A percentile compares a stretch with the other conserved stretches of the same genome.
Conservation (phyloP, 2,888 invertebrate genomes). For the Dryococelus australis region DNA sequence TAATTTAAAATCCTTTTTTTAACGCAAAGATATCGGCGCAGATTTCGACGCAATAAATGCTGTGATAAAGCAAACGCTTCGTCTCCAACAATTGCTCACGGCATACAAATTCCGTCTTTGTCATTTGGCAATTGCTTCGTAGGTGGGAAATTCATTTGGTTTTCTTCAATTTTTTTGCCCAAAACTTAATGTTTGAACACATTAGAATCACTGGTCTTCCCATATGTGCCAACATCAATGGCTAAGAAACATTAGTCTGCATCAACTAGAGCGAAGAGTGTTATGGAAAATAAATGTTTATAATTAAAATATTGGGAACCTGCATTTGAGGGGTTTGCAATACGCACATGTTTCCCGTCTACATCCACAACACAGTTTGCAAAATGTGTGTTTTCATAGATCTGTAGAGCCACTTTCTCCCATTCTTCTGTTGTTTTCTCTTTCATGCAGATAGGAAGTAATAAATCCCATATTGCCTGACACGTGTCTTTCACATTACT, state of each 20-base stretch:
- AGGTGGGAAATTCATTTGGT: background rate
- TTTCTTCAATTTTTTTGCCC: background rate
- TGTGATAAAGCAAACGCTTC: background rate
- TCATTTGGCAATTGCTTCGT: background rate
- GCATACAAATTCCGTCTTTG: background rate
- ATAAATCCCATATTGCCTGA: background rate
- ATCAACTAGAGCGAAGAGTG: background rate
- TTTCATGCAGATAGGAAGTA: background rate
- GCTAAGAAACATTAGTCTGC: background rate
- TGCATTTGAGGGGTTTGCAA: background rate
- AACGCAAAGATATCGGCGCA: background rate
- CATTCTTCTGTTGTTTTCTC: background rate
- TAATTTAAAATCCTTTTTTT: background rate
- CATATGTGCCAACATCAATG: background rate
- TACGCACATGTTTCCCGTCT: background rate
- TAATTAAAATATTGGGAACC: background rate
- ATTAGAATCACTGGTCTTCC: background rate
- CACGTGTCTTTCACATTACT: background rate
- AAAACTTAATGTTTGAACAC: background rate
- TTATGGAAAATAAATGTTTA: background rate
- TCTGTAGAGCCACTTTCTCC: background rate
- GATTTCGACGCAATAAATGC: background rate
- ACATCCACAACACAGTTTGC: background rate
- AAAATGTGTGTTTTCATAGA: background rate
- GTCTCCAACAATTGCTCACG: background rate